Conservation (phyloP, 2,888 invertebrate genomes). For the Blastobasis lacticolella region DNA sequence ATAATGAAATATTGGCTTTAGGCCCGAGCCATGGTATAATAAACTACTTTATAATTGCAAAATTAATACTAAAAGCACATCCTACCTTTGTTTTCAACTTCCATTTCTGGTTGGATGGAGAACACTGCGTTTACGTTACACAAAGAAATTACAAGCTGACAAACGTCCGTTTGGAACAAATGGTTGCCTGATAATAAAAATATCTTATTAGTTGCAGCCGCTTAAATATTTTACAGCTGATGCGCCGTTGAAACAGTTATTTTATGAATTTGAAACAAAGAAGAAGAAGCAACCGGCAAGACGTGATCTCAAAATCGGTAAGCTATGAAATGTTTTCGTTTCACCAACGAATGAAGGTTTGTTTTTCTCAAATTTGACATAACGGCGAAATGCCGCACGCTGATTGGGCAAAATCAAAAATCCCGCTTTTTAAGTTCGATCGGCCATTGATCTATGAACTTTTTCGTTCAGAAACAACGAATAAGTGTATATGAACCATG, state of each 20-base stretch:
- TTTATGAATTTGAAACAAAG: constrained; percentile 39
- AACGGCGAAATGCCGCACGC: constrained; percentile 29
- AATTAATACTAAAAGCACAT: constrained; percentile 16
- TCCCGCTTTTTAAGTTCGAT: constrained; percentile 28
- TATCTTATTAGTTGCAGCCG: constrained; percentile 23
- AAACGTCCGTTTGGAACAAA: constrained; percentile 35
- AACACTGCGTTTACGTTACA: constrained; percentile 12
- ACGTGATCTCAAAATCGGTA: constrained; percentile 29
- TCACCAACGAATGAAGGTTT: constrained; percentile 22
- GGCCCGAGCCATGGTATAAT: too few species aligned
- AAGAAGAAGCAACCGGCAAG: constrained; percentile 22
- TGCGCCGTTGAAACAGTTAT: constrained; percentile 50
- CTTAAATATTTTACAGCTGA: constrained; percentile 16
- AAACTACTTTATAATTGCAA: neutral
- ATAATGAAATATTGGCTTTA: too few species aligned
- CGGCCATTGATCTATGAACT: neutral
- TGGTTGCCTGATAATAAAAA: constrained; percentile 30
- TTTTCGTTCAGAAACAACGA: constrained; percentile 1
- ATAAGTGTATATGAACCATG: too few species aligned
- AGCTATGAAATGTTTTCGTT: constrained; percentile 15
- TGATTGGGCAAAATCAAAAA: constrained; percentile 57
- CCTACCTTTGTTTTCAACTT: constrained; percentile 62
- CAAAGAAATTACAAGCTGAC: constrained; percentile 18
- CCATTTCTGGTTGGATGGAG: constrained; percentile 35
- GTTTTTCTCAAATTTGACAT: constrained; percentile 33